Evolutionary conservation across 2,888 invertebrate species (phyloP).

Genomic region (Acanthoscelides obtectus): DNA sequence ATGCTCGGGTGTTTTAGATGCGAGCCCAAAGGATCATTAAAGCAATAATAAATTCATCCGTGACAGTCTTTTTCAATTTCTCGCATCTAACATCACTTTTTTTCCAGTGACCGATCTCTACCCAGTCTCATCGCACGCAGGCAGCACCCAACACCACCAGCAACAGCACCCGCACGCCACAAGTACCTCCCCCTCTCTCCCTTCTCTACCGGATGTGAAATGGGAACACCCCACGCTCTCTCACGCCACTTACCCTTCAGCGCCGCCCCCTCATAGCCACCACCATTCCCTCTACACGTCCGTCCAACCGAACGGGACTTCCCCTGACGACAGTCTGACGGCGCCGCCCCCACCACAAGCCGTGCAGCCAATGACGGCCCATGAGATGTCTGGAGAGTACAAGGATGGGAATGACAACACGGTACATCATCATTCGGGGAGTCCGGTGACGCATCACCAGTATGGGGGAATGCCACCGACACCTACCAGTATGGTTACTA

Average conservation of each 20-base stretch:
- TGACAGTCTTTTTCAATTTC: too few relatives aligned
- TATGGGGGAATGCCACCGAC: constrained; percentile 45
- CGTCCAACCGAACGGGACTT: constrained; percentile 10
- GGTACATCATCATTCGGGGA: constrained; percentile 24
- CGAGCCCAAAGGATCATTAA: too few relatives aligned
- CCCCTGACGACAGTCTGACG: constrained; percentile 42
- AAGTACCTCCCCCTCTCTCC: constrained; percentile 44
- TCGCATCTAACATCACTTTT: background rate
- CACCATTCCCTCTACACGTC: constrained; percentile 38
- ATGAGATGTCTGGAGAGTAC: constrained; percentile 24
- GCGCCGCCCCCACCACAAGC: constrained; percentile 25
- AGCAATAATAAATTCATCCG: too few relatives aligned
- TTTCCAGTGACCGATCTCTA: constrained; percentile 38
- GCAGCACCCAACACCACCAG: constrained; percentile 20
- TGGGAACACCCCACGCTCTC: constrained; percentile 33
- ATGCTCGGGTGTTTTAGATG: too few relatives aligned
- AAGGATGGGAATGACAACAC: constrained; percentile 36
- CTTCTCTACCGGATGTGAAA: constrained; percentile 35
- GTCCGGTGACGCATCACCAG: constrained; percentile 22
- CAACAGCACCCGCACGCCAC: background rate
- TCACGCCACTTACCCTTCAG: constrained; percentile 37
- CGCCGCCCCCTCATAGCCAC: background rate
- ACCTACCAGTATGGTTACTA: constrained; percentile 48
- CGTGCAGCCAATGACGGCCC: constrained; percentile 29
- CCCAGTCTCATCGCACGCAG: constrained; percentile 18